A percentile compares a stretch with the other conserved stretches of the same genome.
phyloP scores from a whole-genome alignment of 2,888 invertebrate genomes.

The Drosophila neoperkinsi region DNA sequence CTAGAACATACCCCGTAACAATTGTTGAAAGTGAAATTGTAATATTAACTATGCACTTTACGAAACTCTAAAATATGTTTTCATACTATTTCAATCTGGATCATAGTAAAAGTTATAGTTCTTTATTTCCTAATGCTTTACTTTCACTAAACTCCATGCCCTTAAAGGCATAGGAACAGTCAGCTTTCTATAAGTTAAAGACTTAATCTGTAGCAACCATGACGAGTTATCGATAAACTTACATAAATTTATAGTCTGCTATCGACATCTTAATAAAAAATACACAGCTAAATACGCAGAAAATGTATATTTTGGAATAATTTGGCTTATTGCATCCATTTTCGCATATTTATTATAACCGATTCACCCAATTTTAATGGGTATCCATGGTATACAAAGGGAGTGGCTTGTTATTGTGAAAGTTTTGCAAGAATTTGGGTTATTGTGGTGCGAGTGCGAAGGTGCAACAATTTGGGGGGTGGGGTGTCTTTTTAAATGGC shows the following conservation, averaged over 20 bases:
- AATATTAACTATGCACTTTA: background rate
- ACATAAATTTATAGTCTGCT: background rate
- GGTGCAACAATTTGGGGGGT: conserved; percentile 15
- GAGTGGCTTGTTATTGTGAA: conserved; percentile 48
- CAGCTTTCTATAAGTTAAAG: background rate
- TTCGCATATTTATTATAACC: background rate
- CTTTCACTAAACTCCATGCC: background rate
- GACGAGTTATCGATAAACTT: background rate
- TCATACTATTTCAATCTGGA: background rate
- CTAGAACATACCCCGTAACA: background rate
- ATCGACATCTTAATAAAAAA: background rate
- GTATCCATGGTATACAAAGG: conserved; percentile 1
- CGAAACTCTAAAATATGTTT: background rate
- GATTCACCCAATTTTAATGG: background rate
- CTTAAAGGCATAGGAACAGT: background rate
- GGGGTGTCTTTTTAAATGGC: conserved; percentile 9
- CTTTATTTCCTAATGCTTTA: background rate
- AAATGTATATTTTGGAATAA: no score
- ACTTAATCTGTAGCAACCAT: background rate
- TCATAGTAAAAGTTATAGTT: background rate
- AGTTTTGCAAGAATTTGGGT: conserved; percentile 70
- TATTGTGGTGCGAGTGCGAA: conserved; percentile 15
- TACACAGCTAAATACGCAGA: background rate
- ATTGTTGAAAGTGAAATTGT: background rate
- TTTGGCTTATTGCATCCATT: background rate